phyloP scores from a whole-genome alignment of 2,888 invertebrate species.

The Erebia ligea region DNA sequence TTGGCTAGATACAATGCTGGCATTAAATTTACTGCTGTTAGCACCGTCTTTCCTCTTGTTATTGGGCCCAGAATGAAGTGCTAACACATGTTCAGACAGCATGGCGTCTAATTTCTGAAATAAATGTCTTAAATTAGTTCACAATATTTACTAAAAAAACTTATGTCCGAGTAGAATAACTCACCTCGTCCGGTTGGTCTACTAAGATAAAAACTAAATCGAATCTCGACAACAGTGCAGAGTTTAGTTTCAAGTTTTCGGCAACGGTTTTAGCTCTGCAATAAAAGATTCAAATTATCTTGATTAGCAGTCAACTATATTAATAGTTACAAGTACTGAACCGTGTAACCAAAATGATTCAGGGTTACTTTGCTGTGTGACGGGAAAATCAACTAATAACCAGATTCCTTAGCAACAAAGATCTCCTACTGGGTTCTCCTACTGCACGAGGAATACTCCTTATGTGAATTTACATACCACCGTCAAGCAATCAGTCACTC shows the following conservation, averaged over 20 bases:
- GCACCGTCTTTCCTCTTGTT: slow-evolving; percentile 51
- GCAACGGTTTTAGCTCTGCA: slow-evolving; percentile 90
- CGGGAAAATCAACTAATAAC: too few species aligned
- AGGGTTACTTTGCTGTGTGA: too few species aligned
- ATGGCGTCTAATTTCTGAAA: slow-evolving; percentile 88
- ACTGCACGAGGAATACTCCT: too few species aligned
- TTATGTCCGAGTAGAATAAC: slow-evolving; percentile 7
- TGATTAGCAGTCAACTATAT: neutral
- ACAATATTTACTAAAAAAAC: too few species aligned
- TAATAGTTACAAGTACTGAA: neutral
- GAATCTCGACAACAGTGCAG: slow-evolving; percentile 94
- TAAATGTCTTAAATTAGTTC: neutral
- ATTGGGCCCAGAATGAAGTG: slow-evolving; percentile 85
- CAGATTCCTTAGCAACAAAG: too few species aligned
- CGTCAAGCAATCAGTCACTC: too few species aligned
- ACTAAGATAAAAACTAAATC: slow-evolving; percentile 95
- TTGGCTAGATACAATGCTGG: slow-evolving; percentile 60
- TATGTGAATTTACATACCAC: too few species aligned
- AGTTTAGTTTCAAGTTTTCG: slow-evolving; percentile 94
- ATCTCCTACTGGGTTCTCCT: too few species aligned
- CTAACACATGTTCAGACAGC: slow-evolving; percentile 92
- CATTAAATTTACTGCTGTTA: slow-evolving; percentile 49
- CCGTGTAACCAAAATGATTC: neutral
- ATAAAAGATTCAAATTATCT: slow-evolving; percentile 36
- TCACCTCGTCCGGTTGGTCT: slow-evolving; percentile 92